Evolutionary conservation across 2,113 vertebrate species (phyloP), one percentile per base, ranked within the genome.

Genomic region (Chaenogobius annularis): DNA sequence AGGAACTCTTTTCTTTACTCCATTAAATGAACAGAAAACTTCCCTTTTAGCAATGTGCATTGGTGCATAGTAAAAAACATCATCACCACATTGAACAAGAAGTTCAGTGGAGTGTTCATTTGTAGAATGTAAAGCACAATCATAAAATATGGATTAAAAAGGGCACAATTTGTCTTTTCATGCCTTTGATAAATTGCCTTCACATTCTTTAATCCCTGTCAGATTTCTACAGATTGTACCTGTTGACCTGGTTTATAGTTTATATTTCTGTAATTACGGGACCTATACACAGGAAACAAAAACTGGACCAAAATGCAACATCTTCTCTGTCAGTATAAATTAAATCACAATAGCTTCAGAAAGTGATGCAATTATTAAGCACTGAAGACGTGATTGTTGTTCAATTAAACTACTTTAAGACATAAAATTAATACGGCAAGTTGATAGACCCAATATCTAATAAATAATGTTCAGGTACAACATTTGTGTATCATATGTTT

Each of bases 131-230:
- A 76, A 72, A 75, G 71, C 46, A 22, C 66, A 26, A 10, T 10
- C 54, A 84, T 91, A 56, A 89, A 87, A 87, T 85, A 87, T 89
- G 44, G 80, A 90, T 85, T 48, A 83, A 54, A 63, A 67, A 67
- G 63, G 43, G 83, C 66, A 75, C 66, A 72, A 84, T 46, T 13
- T 46, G 10, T 46, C 37, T 40, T 40, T 40, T 40, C 0, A 40
- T 40, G 3, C 3, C 2, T 40, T 40, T 40, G 9, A 10, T 54
- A 54, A 0, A 1, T 54, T 54, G 50, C 3, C 1, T n/a, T 54
- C 9, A 54, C 48, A 11, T 12, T 12, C 10, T 46, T 1, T 13
- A 46, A 13, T 46, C 12, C 10, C 43, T 44, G 43, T 52, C 35
- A 46, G 44, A 47, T 0, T 47, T 4, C 12, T 50, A 50, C 11